Base-by-base conservation (phyloP, 2,888 invertebrate species). In the Platerodrilus igneus region DNA sequence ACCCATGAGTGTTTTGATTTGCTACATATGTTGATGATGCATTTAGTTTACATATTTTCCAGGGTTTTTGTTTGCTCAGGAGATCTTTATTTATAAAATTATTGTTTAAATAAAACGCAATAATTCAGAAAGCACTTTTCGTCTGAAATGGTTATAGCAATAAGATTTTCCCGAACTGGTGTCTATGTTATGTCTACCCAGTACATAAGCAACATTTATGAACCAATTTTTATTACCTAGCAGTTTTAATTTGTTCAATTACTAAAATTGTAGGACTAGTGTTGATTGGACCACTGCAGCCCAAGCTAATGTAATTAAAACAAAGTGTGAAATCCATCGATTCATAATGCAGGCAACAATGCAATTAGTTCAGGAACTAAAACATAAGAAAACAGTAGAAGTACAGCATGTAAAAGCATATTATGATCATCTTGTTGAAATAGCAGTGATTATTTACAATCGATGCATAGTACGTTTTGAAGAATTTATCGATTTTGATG, bases 401-500 rank as follows among this genome's bases (percentile, higher is more conserved):
- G 45, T 56, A 5, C 51, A 57, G 7, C 54, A 54, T 27, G 56
- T 55, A 20, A 63, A 64, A 33, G 43, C 41, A 2, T 48, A 60
- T 47, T 64, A 62, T 32, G 57, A 57, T 17, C 55, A 65, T 33
- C 62, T 68, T 11, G 57, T 62, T 13, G 61, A 66, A 20, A 62
- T 73, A 27, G 68, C 66, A 28, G 47, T 51, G 53, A 61, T 63
- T 54, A 53, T 67, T 40, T 65, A 57, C 41, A 67, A 70, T 35
- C 63, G 68, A 31, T 72, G 74, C 41, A 64, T 75, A 9, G 62
- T 61, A 32, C 71, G 74, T 38, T 72, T 79, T 44, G 66, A 71
- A 44, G 71, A 74, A 11, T 69, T 78, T 55, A 68, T 72, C 10
- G 72, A 73, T 23, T 78, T 78, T 49, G 78, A 82, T 48, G 71